Base-by-base conservation (phyloP, 2,888 invertebrate species). In the Drosophila melanosoma region DNA sequence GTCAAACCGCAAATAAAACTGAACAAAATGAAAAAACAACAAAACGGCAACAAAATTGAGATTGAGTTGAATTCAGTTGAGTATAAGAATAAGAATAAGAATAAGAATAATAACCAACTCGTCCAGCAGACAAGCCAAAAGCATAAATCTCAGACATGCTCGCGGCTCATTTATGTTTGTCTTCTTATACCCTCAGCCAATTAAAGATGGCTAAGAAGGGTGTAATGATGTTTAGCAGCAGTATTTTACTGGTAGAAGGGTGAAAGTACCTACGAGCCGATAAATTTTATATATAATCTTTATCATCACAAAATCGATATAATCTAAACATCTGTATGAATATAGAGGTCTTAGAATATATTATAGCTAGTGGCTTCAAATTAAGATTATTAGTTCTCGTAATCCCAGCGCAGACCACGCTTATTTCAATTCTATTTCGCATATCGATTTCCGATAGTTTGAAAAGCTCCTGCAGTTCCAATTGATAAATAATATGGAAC, bases 1-100 rank as follows among this genome's bases (percentile, higher is more conserved):
- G 83, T 81, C 89, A 88, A 85, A 88, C 89, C 84, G 75, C 89
- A 85, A 85, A 75, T 69, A 76, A 75, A 77, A 58, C 69, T 56
- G 53, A 53, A 66, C 69, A 56, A 11, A 26, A 49, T 26, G 38
- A 66, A 54, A 49, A 65, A 59, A 64, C 51, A 58, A 59, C 38
- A 56, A 56, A 56, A 67, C 20, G 38, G 8, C 17, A 40, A n/a
- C 20, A 15, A 29, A 1, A 29, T 29, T 29, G 29, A 29, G 8
- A 23, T 23, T 45, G 23, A 15, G 7, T 15, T 29, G 29, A 29
- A 6, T 23, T 45, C 23, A 45, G 23, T 54, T 36, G 35, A 35
- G 35, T 15, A 52, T n/a, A 7, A 20, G 33, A 15, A 33, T 45
- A 6, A 23, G 38, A 49, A 52, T 7, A 26, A 36, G 17, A 42